Base-by-base conservation (phyloP, 2,888 invertebrate species). In the Euplexia lucipara region DNA sequence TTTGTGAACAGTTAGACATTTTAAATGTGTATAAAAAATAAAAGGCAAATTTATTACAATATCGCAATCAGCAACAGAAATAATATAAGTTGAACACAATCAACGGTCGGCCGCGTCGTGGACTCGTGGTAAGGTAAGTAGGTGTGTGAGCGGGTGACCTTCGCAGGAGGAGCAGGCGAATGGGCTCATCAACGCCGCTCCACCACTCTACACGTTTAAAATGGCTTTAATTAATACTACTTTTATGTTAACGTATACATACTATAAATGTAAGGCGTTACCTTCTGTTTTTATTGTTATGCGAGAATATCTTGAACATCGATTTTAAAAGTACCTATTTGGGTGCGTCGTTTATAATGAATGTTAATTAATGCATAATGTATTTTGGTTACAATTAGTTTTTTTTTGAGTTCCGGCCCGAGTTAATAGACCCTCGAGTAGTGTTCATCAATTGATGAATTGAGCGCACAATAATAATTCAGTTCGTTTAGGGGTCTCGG, bases 71-170 rank as follows among this genome's bases (percentile, higher is more conserved):
- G 53, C 41, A 71, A 78, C 45, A 65, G 48, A 64, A 66, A 72
- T 70, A 79, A 66, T 52, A 47, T 67, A 64, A 74, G 56, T 74
- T 62, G 67, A 79, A 70, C 53, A 69, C 59, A 73, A 71, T 77
- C 78, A 78, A 73, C 76, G 77, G 67, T 68, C 76, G 78, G 75
- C 79, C 74, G 83, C 81, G 49, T 39, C 71, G 56, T 26, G 26
- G 26, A 26, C 78, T 82, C 74, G 74, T 79, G 72, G 78, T 83
- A 79, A 83, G 73, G 77, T 79, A 83, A 83, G 88, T 89, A 86
- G 89, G 88, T 86, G 88, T 86, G 83, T 82, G 82, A 86, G 88
- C 84, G 90, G 92, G 67, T 87, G 93, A 89, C 94, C 94, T 94
- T 94, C 91, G 83, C 54, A 71, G 71, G 83, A 86, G 85, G 83